Evolutionary conservation across 2,888 invertebrate species (phyloP), one percentile per base, ranked within the genome.

Genomic region (Agrochola macilenta): DNA sequence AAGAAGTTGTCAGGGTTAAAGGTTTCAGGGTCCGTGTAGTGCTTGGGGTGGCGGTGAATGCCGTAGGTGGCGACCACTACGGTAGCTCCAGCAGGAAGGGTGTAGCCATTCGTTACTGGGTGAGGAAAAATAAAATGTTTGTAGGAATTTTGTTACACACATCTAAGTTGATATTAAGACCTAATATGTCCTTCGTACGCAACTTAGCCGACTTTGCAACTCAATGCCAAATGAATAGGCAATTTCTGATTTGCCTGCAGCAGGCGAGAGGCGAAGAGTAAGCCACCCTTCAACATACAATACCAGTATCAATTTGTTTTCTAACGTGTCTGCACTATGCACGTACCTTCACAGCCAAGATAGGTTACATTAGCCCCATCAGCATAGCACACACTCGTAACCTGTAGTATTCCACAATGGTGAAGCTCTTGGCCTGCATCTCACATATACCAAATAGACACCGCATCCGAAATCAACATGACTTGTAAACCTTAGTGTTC

Each of bases 1-100:
- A 98, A 93, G 97, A 98, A 98, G 92, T 98, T 98, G 90, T 98
- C 98, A 0, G 98, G 98, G 92, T 98, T 97, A 93, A 98, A 98
- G 80, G 97, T 97, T 2, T 97, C 96, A 0, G 98, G 98, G 85
- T 98, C 97, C 72, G 97, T 97, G 91, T 97, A 98, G 91, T 97
- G 97, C 80, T 97, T 96, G 0, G 97, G 94, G 77, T 97, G 97
- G 76, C 98, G 97, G 90, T 98, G 98, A 65, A 98, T 95, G 90
- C 97, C 97, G 91, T 97, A 97, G 0, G 98, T 79, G 98, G 0
- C 96, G 20, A 98, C 94, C 0, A 98, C 97, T 0, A 98, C 97
- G 0, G 98, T 98, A 11, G 97, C 95, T 58, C 98, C 98, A 79
- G 98, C 97, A 26, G 98, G 98, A 2, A 98, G 91, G 0, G 97